These are phyloP conservation scores for Sparus aurata DNA, from an alignment of 2,797 vertebrate species.

Conservation along the genomic window DNA sequence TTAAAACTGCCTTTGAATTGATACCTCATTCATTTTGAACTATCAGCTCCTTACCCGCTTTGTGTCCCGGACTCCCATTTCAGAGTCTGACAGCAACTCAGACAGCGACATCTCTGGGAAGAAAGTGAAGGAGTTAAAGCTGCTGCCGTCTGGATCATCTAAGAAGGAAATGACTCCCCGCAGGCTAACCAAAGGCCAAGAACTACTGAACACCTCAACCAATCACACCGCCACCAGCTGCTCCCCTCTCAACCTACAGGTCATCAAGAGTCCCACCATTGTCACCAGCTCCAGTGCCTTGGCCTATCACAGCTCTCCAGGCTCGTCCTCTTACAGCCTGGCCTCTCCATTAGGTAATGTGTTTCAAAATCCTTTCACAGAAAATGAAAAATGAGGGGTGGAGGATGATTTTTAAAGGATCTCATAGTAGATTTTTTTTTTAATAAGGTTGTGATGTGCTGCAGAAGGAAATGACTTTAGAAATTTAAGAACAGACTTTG, in stretches of 20 bases:
- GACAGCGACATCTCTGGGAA: conserved; percentile 96
- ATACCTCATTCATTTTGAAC: conserved; percentile 14
- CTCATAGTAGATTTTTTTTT: neutral
- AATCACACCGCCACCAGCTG: conserved; percentile 86
- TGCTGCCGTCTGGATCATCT: conserved; percentile 89
- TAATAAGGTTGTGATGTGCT: neutral
- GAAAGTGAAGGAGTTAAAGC: conserved; percentile 91
- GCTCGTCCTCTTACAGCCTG: conserved; percentile 90
- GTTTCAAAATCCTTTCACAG: neutral
- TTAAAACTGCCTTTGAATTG: conserved; percentile 7
- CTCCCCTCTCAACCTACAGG: conserved; percentile 93
- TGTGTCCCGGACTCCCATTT: conserved; percentile 23
- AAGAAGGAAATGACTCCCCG: conserved; percentile 91
- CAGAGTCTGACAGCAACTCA: conserved; percentile 98
- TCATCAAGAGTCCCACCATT: conserved; percentile 92
- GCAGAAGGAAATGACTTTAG: neutral
- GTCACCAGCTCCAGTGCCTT: conserved; percentile 92
- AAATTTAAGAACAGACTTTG: neutral
- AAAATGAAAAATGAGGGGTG: neutral
- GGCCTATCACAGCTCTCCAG: conserved; percentile 92
- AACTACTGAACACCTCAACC: conserved; percentile 90
- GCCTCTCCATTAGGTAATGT: conserved; percentile 91
- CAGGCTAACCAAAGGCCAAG: conserved; percentile 91
- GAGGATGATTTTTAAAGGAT: neutral
- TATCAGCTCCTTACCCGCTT: neutral